Evolutionary conservation across 2,888 invertebrate species (phyloP).

Genomic region (Erebia aethiops): DNA sequence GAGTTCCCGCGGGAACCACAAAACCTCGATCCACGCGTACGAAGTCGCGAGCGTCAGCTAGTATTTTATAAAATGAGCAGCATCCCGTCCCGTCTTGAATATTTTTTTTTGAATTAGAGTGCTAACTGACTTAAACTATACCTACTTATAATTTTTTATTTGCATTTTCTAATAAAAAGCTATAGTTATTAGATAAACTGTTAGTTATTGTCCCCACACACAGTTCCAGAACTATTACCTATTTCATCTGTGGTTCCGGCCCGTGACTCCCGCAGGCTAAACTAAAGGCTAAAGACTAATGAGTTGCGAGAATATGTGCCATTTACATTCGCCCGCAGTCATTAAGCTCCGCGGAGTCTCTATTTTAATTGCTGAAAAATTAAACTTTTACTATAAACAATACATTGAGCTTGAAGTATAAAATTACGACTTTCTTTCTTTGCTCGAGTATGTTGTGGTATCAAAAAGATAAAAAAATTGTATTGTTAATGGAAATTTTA

Average conservation of each 20-base stretch:
- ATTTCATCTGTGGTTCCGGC: no score
- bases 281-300: no score
- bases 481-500: no score
- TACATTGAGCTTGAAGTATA: background rate
- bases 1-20: no score
- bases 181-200: background rate
- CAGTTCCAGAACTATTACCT: background rate
- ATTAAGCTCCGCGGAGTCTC: constrained; percentile 8
- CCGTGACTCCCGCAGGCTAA: background rate
- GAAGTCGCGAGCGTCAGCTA: no score
- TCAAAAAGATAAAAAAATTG: no score
- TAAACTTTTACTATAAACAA: background rate
- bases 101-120: no score
- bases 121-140: no score
- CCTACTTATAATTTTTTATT: background rate
- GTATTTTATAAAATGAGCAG: no score
- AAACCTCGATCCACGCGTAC: no score
- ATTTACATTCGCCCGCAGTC: constrained; percentile 8
- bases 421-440: background rate
- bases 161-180: background rate
- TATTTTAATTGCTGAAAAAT: background rate
- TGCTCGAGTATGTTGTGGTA: background rate
- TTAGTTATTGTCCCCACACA: background rate
- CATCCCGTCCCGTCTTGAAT: no score
- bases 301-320: constrained; percentile 1